phyloP scores from a whole-genome alignment of 30 jellyfish, hydroid and myxozoan species.

The Clytia hemisphaerica region DNA sequence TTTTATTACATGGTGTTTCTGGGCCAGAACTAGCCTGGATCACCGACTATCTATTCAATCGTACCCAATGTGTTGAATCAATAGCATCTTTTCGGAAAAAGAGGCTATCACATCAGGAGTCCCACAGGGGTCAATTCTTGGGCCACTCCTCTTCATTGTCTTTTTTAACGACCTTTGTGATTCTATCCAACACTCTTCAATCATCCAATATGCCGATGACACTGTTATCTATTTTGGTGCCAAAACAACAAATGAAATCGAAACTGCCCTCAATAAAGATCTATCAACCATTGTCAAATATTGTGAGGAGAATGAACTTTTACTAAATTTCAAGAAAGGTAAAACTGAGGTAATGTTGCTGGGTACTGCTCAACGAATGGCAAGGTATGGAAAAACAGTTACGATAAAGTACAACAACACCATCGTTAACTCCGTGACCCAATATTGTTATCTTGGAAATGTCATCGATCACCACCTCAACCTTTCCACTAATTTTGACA shows the following conservation, averaged over 20 bases:
- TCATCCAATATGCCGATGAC: constrained; percentile 4
- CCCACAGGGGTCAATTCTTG: not conserved
- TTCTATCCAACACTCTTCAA: not conserved
- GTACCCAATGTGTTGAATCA: constrained; percentile 18
- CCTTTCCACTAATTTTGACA: constrained; percentile 22
- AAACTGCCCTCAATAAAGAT: not conserved
- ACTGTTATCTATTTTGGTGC: not conserved
- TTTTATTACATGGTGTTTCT: no score
- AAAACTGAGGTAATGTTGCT: constrained; percentile 39
- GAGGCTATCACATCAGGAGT: not conserved
- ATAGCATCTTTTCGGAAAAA: no score
- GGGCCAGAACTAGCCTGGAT: no score
- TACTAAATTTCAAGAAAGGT: constrained; percentile 42
- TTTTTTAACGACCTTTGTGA: not conserved
- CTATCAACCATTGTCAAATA: not conserved
- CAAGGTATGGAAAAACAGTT: constrained; percentile 36
- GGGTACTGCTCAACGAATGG: constrained; percentile 49
- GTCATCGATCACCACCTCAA: constrained; percentile 33
- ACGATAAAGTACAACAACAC: constrained; percentile 11
- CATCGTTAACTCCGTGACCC: not conserved
- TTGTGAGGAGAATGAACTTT: constrained; percentile 33
- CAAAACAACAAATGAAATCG: not conserved
- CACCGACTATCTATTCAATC: constrained; percentile 53
- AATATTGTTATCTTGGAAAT: no score
- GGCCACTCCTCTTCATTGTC: not conserved